Evolutionary conservation across 2,113 vertebrate species (phyloP).

Genomic region (Hydrolagus affinis): DNA sequence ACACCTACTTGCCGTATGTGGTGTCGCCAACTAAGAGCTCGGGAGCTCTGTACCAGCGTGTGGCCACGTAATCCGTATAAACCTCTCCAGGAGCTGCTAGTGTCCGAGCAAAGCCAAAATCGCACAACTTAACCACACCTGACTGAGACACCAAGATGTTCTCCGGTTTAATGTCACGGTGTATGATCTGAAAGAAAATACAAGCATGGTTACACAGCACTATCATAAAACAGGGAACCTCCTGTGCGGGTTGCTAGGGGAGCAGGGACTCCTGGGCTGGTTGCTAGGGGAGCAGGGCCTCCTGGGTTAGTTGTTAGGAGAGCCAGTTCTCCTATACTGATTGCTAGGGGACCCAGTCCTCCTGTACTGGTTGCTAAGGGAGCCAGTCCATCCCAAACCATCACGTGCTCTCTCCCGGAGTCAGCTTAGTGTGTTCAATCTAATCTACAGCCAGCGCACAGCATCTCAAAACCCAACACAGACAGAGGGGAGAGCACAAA

Average conservation of each 20-base stretch:
- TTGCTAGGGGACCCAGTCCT: too few relatives aligned
- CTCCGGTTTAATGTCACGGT: constrained; percentile 84
- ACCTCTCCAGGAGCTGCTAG: constrained; percentile 60
- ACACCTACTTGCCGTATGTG: constrained; percentile 76
- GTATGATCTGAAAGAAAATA: constrained; percentile 66
- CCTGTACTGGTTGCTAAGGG: too few relatives aligned
- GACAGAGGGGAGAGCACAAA: too few relatives aligned
- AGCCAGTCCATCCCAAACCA: too few relatives aligned
- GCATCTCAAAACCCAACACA: too few relatives aligned
- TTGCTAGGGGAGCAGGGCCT: too few relatives aligned
- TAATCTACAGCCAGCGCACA: not conserved
- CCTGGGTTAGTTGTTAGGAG: too few relatives aligned
- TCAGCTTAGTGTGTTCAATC: too few relatives aligned
- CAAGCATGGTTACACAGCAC: not conserved
- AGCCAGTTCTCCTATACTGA: too few relatives aligned
- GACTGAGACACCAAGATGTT: constrained; percentile 81
- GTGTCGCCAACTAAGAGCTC: constrained; percentile 81
- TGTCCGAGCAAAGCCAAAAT: constrained; percentile 79
- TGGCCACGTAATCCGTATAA: constrained; percentile 83
- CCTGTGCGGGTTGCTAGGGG: too few relatives aligned
- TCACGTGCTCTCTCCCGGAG: too few relatives aligned
- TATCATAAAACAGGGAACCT: not conserved
- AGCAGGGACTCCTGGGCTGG: too few relatives aligned
- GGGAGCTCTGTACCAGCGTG: constrained; percentile 81
- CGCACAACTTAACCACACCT: constrained; percentile 78